Conservation (phyloP, 2,888 invertebrate species). For the Drosophila meridiana region DNA sequence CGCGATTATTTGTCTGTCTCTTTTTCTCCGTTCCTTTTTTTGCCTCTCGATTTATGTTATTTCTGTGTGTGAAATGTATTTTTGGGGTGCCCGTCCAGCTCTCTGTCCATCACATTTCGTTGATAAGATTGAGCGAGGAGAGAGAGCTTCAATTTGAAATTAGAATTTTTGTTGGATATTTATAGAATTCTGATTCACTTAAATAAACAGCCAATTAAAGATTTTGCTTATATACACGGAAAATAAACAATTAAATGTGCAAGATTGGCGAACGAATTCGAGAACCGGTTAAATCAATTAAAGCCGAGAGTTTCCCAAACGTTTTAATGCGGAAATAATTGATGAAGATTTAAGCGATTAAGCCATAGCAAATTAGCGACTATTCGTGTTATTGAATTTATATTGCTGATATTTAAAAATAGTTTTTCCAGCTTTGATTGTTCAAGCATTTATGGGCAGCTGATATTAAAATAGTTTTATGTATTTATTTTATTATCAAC, state of each 20-base stretch:
- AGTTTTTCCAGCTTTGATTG: neutral
- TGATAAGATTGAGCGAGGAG: constrained; percentile 30
- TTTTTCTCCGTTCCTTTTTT: constrained; percentile 6
- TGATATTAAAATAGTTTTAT: neutral
- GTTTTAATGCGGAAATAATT: constrained; percentile 4
- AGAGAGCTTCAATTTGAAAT: constrained; percentile 1
- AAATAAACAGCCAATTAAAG: constrained; percentile 7
- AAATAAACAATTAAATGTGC: constrained; percentile 12
- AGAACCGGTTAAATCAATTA: neutral
- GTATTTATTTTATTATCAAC: neutral
- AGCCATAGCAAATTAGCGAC: neutral
- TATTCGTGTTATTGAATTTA: neutral
- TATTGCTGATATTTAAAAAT: neutral
- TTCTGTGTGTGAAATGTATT: constrained; percentile 56
- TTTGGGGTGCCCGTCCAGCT: constrained; percentile 24
- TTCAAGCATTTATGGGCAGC: neutral
- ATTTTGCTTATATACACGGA: neutral
- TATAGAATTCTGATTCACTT: constrained; percentile 32
- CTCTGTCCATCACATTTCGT: neutral
- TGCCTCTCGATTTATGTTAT: constrained; percentile 31
- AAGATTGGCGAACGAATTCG: neutral
- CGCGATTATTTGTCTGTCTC: constrained; percentile 65
- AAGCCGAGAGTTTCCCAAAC: neutral
- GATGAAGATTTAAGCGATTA: neutral
- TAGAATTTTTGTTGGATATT: constrained; percentile 18